Conservation (phyloP, 2,888 invertebrate genomes). For the Flexamia atlantica region DNA sequence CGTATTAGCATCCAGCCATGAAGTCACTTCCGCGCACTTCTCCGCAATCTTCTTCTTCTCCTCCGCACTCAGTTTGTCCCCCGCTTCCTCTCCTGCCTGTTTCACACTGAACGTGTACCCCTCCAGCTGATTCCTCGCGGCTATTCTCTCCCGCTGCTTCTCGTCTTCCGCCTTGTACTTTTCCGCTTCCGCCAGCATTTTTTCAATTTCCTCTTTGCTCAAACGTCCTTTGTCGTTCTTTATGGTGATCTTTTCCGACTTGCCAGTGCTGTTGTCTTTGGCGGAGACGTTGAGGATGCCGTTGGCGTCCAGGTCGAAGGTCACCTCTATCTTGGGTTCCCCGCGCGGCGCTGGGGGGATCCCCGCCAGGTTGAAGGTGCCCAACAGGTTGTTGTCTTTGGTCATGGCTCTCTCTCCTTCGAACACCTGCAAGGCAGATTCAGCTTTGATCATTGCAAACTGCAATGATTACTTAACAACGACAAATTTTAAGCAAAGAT, state of each 20-base stretch:
- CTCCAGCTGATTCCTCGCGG: constrained; percentile 85
- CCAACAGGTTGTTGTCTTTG: constrained; percentile 91
- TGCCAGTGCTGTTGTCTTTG: constrained; percentile 82
- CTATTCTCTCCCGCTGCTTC: constrained; percentile 82
- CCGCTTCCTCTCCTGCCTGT: constrained; percentile 79
- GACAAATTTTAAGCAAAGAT: no score
- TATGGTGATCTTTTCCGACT: constrained; percentile 87
- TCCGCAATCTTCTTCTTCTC: constrained; percentile 82
- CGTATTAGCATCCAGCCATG: constrained; percentile 89
- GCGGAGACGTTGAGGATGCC: constrained; percentile 86
- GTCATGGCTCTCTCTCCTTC: constrained; percentile 93
- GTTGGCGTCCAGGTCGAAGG: constrained; percentile 94
- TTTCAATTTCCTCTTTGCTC: constrained; percentile 89
- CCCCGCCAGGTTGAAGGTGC: constrained; percentile 88
- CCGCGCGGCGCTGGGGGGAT: constrained; percentile 93
- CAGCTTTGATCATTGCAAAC: no score
- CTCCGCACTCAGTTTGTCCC: constrained; percentile 80
- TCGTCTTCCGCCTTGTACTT: constrained; percentile 85
- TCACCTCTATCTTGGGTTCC: constrained; percentile 86
- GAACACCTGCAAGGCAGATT: constrained; percentile 77
- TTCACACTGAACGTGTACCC: constrained; percentile 84
- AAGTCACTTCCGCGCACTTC: constrained; percentile 81
- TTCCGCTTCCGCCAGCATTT: constrained; percentile 87
- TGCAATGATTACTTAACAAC: no score
- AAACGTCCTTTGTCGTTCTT: constrained; percentile 90